phyloP scores from a whole-genome alignment of 2,113 vertebrate genomes.

The Noturus placidus region DNA sequence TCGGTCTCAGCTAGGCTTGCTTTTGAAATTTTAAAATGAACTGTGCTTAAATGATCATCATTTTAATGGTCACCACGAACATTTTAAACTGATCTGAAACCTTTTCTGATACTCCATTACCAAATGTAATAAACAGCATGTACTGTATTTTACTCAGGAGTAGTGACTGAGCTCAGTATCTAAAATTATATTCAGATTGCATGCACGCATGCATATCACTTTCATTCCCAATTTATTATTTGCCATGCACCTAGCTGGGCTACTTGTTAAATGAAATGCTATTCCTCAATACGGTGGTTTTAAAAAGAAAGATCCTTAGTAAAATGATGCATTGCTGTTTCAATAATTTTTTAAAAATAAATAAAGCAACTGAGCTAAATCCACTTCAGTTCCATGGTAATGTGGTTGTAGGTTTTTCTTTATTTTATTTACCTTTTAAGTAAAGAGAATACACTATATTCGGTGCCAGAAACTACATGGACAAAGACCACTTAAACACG shows the following conservation, averaged over 20 bases:
- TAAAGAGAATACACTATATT: background rate
- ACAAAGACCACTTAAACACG: background rate
- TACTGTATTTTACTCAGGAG: background rate
- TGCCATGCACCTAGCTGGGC: no score
- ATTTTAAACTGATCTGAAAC: no score
- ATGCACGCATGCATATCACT: no score
- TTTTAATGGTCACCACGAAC: background rate
- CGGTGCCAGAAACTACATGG: background rate
- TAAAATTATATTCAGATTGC: background rate
- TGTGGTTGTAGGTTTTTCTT: background rate
- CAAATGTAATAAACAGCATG: background rate
- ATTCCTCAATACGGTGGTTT: background rate
- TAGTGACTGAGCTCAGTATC: background rate
- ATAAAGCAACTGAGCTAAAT: background rate
- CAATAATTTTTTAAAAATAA: no score
- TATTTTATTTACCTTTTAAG: background rate
- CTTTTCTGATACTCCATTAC: background rate
- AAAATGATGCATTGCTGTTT: background rate
- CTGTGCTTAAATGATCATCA: background rate
- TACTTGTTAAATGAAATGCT: background rate
- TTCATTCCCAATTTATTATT: no score
- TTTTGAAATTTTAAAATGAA: background rate
- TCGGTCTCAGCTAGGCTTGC: background rate
- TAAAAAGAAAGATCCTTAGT: background rate
- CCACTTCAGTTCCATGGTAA: background rate